These are phyloP conservation scores for Volucella zonaria DNA, from an alignment of 2,888 invertebrate genomes.

Conservation along the genomic window DNA sequence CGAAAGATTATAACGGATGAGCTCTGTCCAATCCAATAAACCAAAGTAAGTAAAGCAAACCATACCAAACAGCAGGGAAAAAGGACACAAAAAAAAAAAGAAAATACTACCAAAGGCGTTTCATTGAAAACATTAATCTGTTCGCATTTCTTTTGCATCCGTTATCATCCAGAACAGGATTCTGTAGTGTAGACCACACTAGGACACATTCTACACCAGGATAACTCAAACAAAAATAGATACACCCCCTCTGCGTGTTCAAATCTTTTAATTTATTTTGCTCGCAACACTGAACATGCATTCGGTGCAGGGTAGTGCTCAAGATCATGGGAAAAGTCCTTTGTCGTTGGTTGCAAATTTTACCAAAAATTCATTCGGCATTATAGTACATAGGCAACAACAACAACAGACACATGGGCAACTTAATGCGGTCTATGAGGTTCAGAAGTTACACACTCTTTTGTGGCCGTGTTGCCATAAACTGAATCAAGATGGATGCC, in stretches of 20 bases:
- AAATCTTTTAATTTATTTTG: conserved; percentile 67
- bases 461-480: too few species aligned
- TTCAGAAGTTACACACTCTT: too few species aligned
- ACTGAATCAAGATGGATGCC: too few species aligned
- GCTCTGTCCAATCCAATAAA: conserved; percentile 24
- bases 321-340: too few species aligned
- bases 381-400: too few species aligned
- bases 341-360: too few species aligned
- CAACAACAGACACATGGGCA: too few species aligned
- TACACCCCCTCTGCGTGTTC: conserved; percentile 8
- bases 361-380: too few species aligned
- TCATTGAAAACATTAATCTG: conserved; percentile 63
- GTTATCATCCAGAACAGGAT: conserved; percentile 12
- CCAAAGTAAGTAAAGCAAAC: conserved; percentile 5
- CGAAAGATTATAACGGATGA: conserved; percentile 46
- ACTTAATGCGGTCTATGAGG: too few species aligned
- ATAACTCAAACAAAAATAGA: background rate
- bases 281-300: conserved; percentile 43
- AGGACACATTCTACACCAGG: conserved; percentile 1
- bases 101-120: conserved; percentile 50
- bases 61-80: background rate
- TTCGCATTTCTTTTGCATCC: conserved; percentile 44
- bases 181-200: conserved; percentile 30
- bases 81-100: background rate
- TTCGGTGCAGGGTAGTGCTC: background rate